phyloP scores from a whole-genome alignment of 2,888 invertebrate species.

The Alloscopus bannaensis region DNA sequence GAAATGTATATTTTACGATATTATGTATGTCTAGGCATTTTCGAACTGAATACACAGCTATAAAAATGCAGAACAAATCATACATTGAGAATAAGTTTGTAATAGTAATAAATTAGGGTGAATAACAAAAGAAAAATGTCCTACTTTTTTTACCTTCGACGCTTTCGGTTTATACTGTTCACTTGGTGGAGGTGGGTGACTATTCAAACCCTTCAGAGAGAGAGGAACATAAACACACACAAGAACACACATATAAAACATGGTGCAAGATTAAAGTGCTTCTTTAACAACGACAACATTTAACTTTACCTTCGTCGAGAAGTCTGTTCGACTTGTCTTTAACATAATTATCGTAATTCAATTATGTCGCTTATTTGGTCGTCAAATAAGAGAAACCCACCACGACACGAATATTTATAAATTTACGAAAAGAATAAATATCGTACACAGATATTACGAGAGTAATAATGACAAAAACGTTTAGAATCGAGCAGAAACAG shows the following conservation, averaged over 20 bases:
- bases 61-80: constrained; percentile 40
- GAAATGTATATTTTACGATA: constrained; percentile 13
- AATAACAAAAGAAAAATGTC: constrained; percentile 67
- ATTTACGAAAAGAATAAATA: too few relatives aligned
- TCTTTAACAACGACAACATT: constrained; percentile 55
- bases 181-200: constrained; percentile 86
- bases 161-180: constrained; percentile 72
- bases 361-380: too few relatives aligned
- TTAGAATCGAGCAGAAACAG: too few relatives aligned
- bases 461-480: too few relatives aligned
- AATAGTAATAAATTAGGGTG: constrained; percentile 55
- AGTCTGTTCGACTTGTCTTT: too few relatives aligned
- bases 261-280: constrained; percentile 68
- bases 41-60: constrained; percentile 49
- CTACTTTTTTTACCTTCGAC: constrained; percentile 72
- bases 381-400: too few relatives aligned
- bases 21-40: constrained; percentile 2
- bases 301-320: too few relatives aligned
- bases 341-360: too few relatives aligned
- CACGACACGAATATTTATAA: too few relatives aligned
- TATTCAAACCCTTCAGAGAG: constrained; percentile 96
- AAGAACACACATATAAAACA: too few relatives aligned
- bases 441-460: too few relatives aligned
- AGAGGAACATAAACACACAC: constrained; percentile 77
- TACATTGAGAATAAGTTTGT: constrained; percentile 40